phyloP scores from a whole-genome alignment of 2,888 invertebrate species.

The Galerucella nymphaeae region DNA sequence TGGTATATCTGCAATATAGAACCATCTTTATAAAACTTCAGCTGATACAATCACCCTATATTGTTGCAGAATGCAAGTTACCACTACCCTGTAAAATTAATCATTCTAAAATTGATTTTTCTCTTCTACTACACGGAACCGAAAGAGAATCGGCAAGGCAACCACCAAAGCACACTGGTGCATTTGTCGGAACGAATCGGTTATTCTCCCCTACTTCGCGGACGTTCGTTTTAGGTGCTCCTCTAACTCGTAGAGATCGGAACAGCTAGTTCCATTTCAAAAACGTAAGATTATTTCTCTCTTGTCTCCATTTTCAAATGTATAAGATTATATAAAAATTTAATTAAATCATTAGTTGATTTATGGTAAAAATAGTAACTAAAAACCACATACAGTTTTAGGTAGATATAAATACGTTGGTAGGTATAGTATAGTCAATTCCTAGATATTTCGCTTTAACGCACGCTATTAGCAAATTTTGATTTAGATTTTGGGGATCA shows the following conservation, averaged over 20 bases:
- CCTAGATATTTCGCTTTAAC: too few species aligned
- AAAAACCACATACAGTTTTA: too few species aligned
- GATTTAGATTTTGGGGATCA: too few species aligned
- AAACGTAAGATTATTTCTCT: neutral
- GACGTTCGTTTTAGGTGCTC: slow-evolving; percentile 25
- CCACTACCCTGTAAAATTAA: slow-evolving; percentile 23
- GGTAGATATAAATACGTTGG: too few species aligned
- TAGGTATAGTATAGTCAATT: too few species aligned
- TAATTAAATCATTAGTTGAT: too few species aligned
- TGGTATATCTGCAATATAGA: too few species aligned
- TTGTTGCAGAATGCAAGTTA: neutral
- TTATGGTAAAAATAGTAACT: too few species aligned
- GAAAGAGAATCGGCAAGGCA: slow-evolving; percentile 29
- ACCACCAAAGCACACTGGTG: slow-evolving; percentile 33
- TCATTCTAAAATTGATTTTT: slow-evolving; percentile 38
- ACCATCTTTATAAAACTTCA: too few species aligned
- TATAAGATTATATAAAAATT: too few species aligned
- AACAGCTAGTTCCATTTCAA: neutral
- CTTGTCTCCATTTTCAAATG: too few species aligned
- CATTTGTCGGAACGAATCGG: slow-evolving; percentile 24
- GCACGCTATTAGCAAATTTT: too few species aligned
- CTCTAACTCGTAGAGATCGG: neutral
- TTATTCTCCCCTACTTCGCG: slow-evolving; percentile 34
- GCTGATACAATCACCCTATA: neutral
- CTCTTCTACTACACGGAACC: slow-evolving; percentile 23